These are phyloP conservation scores for Stictonetta naevosa DNA, from an alignment of 2,113 vertebrate genomes.

Conservation along the genomic window DNA sequence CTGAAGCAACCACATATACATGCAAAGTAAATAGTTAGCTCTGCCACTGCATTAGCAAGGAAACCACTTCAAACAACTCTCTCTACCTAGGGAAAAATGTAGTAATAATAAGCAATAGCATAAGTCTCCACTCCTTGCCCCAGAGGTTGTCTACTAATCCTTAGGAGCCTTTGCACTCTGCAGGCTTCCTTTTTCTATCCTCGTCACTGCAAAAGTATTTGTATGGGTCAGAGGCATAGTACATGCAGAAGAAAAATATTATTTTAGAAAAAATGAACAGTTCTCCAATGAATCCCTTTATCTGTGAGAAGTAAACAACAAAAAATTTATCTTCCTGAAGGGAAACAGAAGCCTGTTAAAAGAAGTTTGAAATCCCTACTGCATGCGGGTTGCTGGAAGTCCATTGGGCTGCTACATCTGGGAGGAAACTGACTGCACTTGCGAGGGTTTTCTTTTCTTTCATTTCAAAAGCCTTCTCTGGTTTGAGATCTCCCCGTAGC, in stretches of 20 bases:
- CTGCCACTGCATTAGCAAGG: conserved; percentile 62
- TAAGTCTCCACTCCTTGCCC: conserved; percentile 68
- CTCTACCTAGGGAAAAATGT: conserved; percentile 66
- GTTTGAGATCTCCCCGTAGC: conserved; percentile 16
- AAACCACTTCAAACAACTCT: conserved; percentile 71
- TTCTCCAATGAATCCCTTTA: background rate
- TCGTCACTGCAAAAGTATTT: conserved; percentile 64
- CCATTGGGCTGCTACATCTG: conserved; percentile 1
- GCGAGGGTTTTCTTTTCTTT: background rate
- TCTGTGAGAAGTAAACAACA: background rate
- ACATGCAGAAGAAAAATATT: background rate
- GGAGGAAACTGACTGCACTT: background rate
- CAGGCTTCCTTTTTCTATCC: conserved; percentile 67
- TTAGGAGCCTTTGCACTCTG: conserved; percentile 56
- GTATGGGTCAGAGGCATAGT: conserved; percentile 24
- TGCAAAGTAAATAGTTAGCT: conserved; percentile 68
- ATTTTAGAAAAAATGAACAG: conserved; percentile 8
- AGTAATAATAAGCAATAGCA: conserved; percentile 70
- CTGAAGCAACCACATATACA: conserved; percentile 67
- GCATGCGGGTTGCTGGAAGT: background rate
- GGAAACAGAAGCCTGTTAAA: background rate
- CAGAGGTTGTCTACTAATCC: conserved; percentile 66
- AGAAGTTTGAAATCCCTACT: background rate
- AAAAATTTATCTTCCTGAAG: background rate
- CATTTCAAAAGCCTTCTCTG: conserved; percentile 37